Conservation (phyloP, 2,113 vertebrate species). For the Sylvia atricapilla region DNA sequence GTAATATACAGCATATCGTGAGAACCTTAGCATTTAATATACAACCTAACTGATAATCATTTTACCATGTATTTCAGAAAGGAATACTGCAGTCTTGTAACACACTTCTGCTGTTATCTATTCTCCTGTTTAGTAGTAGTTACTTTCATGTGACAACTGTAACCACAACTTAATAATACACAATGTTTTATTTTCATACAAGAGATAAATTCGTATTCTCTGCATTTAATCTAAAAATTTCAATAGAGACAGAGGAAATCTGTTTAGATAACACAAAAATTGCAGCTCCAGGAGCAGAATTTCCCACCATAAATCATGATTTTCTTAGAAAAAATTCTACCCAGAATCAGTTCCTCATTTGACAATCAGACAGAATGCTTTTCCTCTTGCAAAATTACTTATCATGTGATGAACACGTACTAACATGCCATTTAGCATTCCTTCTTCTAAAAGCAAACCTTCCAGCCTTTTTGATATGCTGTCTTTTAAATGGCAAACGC, state of each 20-base stretch:
- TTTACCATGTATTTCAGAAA: neutral
- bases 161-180: neutral
- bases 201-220: neutral
- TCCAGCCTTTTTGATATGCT: conserved; percentile 18
- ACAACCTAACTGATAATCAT: neutral
- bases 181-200: neutral
- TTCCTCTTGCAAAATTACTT: conserved; percentile 51
- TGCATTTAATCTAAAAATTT: neutral
- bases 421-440: conserved; percentile 24
- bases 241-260: neutral
- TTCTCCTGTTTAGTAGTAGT: neutral
- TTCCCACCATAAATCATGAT: conserved; percentile 37
- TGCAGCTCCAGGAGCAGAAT: neutral
- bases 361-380: neutral
- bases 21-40: neutral
- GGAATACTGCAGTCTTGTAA: neutral
- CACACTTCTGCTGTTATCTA: neutral
- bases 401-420: neutral
- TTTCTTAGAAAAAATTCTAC: conserved; percentile 42
- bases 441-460: conserved; percentile 39
- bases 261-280: conserved; percentile 10
- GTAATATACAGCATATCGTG: neutral
- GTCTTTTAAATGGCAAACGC: neutral
- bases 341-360: conserved; percentile 50
- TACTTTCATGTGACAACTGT: neutral